These are phyloP conservation scores for Cottoperca gobio DNA, from an alignment of 2,797 vertebrate species.

Conservation along the genomic window DNA sequence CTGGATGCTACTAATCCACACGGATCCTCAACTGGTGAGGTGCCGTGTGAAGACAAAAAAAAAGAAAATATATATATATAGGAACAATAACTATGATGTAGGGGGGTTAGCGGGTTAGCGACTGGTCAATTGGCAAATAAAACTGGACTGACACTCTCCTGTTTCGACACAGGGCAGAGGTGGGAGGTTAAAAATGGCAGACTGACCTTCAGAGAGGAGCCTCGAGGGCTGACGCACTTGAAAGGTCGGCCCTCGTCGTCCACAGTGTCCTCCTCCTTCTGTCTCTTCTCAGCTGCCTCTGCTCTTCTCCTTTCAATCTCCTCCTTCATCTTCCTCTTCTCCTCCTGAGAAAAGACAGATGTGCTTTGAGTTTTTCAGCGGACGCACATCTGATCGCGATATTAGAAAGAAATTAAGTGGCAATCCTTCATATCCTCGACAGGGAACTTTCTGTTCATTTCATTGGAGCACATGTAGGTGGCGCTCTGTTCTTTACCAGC, in stretches of 20 bases:
- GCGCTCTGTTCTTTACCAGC: constrained; percentile 9
- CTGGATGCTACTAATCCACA: background rate
- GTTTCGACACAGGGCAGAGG: background rate
- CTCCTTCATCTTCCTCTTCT: constrained; percentile 97
- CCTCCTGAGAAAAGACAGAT: constrained; percentile 85
- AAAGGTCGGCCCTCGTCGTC: constrained; percentile 91
- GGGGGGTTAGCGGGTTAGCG: fast-evolving
- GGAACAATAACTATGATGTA: background rate
- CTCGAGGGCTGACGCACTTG: constrained; percentile 95
- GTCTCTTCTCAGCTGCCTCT: constrained; percentile 96
- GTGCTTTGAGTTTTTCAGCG: background rate
- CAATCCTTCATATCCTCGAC: background rate
- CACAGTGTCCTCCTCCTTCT: constrained; percentile 91
- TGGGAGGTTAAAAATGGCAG: constrained; percentile 11
- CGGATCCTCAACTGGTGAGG: background rate
- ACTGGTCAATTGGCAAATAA: background rate
- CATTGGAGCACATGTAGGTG: constrained; percentile 5
- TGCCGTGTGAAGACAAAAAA: too few species aligned
- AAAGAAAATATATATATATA: too few species aligned
- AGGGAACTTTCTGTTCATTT: background rate
- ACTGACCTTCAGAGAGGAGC: constrained; percentile 95
- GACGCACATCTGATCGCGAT: background rate
- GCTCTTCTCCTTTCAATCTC: constrained; percentile 97
- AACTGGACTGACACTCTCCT: background rate
- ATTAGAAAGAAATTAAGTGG: background rate